A percentile compares a stretch with the other conserved stretches of the same genome.
phyloP scores from a whole-genome alignment of 2,113 vertebrate genomes.

The Spilogale gracilis region DNA sequence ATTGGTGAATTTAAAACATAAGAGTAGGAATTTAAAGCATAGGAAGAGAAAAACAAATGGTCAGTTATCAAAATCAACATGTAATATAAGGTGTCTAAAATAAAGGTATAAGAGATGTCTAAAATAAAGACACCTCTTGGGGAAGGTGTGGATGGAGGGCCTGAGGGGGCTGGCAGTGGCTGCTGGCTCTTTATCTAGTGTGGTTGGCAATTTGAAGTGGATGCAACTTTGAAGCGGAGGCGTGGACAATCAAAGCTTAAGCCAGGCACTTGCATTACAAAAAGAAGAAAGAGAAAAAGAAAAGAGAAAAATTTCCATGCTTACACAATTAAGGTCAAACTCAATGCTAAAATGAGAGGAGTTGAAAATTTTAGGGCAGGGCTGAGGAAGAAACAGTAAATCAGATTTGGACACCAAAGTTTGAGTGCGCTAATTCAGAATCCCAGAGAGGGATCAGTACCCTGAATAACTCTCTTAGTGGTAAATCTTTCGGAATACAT shows the following conservation, averaged over 20 bases:
- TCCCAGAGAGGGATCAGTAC: background rate
- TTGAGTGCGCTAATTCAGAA: background rate
- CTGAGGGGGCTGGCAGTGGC: background rate
- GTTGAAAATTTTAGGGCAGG: slow-evolving; percentile 29
- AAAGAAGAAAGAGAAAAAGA: background rate
- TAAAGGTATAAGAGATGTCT: background rate
- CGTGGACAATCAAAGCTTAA: background rate
- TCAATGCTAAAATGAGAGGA: slow-evolving; percentile 14
- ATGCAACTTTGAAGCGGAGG: background rate
- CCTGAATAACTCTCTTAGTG: background rate
- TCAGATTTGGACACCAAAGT: background rate
- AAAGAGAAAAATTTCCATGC: background rate
- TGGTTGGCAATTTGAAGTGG: background rate
- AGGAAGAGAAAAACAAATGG: background rate
- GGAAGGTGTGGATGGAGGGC: background rate
- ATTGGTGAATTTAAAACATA: background rate
- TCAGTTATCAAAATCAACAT: background rate
- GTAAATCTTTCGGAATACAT: background rate
- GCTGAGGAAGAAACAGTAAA: background rate
- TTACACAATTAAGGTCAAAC: slow-evolving; percentile 25
- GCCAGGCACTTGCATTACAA: background rate
- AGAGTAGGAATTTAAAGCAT: background rate
- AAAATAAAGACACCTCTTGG: background rate
- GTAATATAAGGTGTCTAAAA: background rate
- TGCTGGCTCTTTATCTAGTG: background rate